Conservation (phyloP, 2,888 invertebrate species). For the Erpobdella octoculata region DNA sequence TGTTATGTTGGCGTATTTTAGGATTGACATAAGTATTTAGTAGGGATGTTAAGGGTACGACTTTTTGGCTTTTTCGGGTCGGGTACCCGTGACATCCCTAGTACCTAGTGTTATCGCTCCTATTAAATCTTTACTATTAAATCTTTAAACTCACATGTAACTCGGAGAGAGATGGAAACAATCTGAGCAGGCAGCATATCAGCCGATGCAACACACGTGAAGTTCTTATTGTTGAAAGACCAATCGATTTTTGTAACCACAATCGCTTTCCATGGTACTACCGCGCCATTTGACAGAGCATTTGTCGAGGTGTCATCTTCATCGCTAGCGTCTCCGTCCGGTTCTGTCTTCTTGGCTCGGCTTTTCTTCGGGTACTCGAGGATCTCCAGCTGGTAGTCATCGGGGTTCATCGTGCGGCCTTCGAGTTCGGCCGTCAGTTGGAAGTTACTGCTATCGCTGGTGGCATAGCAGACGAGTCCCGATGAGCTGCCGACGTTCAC, state of each 20-base stretch:
- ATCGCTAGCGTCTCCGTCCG: not conserved
- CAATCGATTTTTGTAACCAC: not conserved
- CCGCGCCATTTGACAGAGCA: not conserved
- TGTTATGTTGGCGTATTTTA: too few species aligned
- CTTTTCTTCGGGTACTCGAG: not conserved
- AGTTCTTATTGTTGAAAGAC: not conserved
- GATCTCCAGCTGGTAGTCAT: not conserved
- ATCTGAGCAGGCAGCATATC: not conserved
- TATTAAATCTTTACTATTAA: too few species aligned
- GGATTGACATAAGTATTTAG: too few species aligned
- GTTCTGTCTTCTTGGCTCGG: not conserved
- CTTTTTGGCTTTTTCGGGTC: too few species aligned
- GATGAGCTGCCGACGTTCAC: not conserved
- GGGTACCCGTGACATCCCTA: too few species aligned
- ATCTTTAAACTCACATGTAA: not conserved
- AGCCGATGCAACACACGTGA: not conserved
- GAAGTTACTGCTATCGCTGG: not conserved
- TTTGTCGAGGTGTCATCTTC: not conserved
- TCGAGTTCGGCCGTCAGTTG: not conserved
- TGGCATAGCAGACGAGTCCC: conserved; percentile 6
- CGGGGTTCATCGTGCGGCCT: not conserved
- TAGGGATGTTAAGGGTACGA: too few species aligned
- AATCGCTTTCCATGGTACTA: not conserved
- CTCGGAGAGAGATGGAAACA: not conserved
- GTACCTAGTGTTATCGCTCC: too few species aligned